phyloP scores from a whole-genome alignment of 2,888 invertebrate species.

The Clepsis dumicolana region DNA sequence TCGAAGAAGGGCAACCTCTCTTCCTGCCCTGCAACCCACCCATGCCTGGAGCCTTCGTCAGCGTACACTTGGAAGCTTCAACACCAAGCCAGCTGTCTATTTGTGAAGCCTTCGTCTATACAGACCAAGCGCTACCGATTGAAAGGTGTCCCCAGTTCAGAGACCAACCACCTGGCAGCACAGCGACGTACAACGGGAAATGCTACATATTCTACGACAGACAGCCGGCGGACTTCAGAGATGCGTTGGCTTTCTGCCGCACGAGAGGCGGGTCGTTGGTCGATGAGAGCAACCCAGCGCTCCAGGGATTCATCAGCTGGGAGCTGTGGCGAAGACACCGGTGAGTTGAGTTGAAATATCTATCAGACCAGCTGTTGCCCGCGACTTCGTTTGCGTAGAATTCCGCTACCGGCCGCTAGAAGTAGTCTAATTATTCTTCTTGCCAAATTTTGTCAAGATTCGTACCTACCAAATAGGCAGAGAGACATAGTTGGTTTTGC shows the following conservation, averaged over 20 bases:
- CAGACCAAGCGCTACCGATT: constrained; percentile 95
- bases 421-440: too few species aligned
- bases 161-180: constrained; percentile 96
- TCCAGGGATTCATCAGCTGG: constrained; percentile 98
- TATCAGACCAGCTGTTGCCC: too few species aligned
- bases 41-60: constrained; percentile 97
- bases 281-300: constrained; percentile 96
- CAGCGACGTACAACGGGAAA: constrained; percentile 97
- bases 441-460: too few species aligned
- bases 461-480: too few species aligned
- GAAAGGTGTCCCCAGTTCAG: constrained; percentile 97
- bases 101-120: constrained; percentile 97
- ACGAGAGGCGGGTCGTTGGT: constrained; percentile 94
- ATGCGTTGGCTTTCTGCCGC: constrained; percentile 92
- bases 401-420: too few species aligned
- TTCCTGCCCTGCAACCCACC: constrained; percentile 97
- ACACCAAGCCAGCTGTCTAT: constrained; percentile 92
- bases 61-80: constrained; percentile 94
- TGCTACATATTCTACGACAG: constrained; percentile 97
- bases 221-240: constrained; percentile 92
- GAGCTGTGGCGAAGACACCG: constrained; percentile 96
- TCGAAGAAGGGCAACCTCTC: constrained; percentile 96
- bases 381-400: too few species aligned
- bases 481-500: too few species aligned
- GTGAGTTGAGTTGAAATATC: constrained; percentile 74